Base-by-base conservation (phyloP, 2,888 invertebrate species). In the Odontocolon sp. region DNA sequence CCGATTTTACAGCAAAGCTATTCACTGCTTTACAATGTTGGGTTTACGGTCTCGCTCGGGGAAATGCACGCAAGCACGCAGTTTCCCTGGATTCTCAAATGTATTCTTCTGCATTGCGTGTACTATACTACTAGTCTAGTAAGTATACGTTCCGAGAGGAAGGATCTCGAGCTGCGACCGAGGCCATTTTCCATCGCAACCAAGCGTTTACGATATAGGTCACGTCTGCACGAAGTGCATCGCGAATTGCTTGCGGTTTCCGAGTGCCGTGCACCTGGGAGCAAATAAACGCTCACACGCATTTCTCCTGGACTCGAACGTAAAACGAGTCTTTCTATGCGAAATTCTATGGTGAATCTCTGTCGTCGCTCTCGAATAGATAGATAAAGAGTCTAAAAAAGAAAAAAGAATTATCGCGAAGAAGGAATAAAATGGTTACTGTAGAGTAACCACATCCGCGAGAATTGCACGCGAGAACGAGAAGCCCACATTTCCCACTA, bases 131-230 rank as follows among this genome's bases (percentile, higher is more conserved):
- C 33, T 50, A 18, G 9, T 16, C 9, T 21, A n/a, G 18, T 9
- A 21, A 45, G 45, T 18, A 9, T 45, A 6, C 0, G 9, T 50
- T 50, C 23, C 28, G 28, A 50, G 9, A n/a, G n/a, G n/a, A n/a
- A n/a, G n/a, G n/a, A 14, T 9, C 23, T 0, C n/a, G 2, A 2
- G 9, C n/a, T 8, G 36, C 8, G n/a, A 36, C n/a, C n/a, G 9
- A 36, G 31, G 2, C 26, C 61, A 33, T 63, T 52, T 63, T 52
- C 69, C 47, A 47, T 68, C 45, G 68, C 23, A 26, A 26, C 42
- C 11, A 47, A 11, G 38, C 54, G 54, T 85, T 84, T 83, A 84
- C 84, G 84, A 85, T 80, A 80, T 80, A 70, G 83, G 80, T 84
- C 84, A 81, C 74, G 76, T 75, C 73, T 66, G 52, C 61, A 45